These are phyloP conservation scores for Bolinopsis microptera DNA, from an alignment of 37 sponge, comb jelly and placozoan genomes.

Conservation along the genomic window DNA sequence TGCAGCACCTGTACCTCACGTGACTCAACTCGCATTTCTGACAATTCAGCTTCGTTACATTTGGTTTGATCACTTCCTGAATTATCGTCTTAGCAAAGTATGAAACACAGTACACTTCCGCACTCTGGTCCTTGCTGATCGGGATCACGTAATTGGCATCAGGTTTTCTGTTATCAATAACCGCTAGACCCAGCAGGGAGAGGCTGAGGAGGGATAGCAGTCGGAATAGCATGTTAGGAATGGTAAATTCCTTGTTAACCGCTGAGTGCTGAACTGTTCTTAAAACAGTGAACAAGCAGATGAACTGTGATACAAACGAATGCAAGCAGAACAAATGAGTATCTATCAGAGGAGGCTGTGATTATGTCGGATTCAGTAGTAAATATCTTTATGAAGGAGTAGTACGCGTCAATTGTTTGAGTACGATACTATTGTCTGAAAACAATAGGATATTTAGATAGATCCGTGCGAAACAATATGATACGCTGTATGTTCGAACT, in stretches of 20 bases:
- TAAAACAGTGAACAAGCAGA: no score
- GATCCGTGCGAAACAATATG: background rate
- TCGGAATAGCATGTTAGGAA: background rate
- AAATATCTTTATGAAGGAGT: no score
- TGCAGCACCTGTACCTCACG: constrained; percentile 26
- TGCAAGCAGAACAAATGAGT: background rate
- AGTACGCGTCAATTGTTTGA: background rate
- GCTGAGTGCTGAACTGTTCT: no score
- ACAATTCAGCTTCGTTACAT: background rate
- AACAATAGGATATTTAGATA: background rate
- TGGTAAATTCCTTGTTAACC: no score
- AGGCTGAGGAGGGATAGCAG: background rate
- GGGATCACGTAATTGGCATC: constrained; percentile 43
- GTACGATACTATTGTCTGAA: background rate
- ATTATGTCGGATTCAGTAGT: background rate
- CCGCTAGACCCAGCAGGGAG: background rate
- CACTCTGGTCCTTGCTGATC: background rate
- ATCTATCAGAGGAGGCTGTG: background rate
- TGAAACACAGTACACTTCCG: constrained; percentile 22
- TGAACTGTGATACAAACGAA: background rate
- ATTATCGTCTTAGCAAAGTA: constrained; percentile 43
- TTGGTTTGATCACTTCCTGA: background rate
- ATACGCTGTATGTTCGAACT: background rate
- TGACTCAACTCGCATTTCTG: constrained; percentile 51
- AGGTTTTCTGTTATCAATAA: constrained; percentile 32